Percentiles rank a stretch among this genome's conserved stretches.
These are phyloP conservation scores for Cephalopterus ornatus DNA, from an alignment of 2,113 vertebrate genomes.

Conservation along the genomic window DNA sequence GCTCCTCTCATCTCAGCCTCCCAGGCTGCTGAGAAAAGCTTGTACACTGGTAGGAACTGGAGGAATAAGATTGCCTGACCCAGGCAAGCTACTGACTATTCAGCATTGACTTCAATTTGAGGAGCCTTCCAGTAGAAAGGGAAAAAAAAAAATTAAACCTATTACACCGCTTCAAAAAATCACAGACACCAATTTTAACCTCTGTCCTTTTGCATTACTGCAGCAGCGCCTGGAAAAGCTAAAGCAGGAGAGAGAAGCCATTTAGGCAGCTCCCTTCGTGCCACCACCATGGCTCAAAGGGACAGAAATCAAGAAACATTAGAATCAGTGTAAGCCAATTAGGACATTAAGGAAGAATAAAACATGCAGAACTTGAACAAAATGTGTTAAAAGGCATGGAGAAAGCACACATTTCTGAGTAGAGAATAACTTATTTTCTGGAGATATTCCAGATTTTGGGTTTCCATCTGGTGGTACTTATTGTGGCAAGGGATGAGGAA, in stretches of 20 bases:
- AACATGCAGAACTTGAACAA: neutral
- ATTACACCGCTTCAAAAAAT: slow-evolving; percentile 1
- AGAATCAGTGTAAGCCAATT: neutral
- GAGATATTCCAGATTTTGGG: neutral
- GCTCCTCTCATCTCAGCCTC: neutral
- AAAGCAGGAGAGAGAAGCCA: neutral
- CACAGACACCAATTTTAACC: slow-evolving; percentile 35
- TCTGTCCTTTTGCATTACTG: slow-evolving; percentile 47
- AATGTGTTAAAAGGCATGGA: neutral
- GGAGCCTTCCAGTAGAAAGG: neutral
- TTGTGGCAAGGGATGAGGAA: neutral
- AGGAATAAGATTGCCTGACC: neutral
- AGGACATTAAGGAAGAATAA: neutral
- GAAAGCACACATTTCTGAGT: neutral
- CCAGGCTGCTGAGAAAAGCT: neutral
- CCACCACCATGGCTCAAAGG: neutral
- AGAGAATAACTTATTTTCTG: neutral
- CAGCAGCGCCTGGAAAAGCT: slow-evolving; percentile 1
- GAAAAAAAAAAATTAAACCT: neutral
- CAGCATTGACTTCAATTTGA: neutral
- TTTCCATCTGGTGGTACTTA: neutral
- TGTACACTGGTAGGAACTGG: neutral
- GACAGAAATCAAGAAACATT: slow-evolving; percentile 32
- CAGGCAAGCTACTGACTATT: neutral
- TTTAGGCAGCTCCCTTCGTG: neutral